Evolutionary conservation across 1,140 invertebrate species (phyloP).

Genomic region (Agrypnia vestita): DNA sequence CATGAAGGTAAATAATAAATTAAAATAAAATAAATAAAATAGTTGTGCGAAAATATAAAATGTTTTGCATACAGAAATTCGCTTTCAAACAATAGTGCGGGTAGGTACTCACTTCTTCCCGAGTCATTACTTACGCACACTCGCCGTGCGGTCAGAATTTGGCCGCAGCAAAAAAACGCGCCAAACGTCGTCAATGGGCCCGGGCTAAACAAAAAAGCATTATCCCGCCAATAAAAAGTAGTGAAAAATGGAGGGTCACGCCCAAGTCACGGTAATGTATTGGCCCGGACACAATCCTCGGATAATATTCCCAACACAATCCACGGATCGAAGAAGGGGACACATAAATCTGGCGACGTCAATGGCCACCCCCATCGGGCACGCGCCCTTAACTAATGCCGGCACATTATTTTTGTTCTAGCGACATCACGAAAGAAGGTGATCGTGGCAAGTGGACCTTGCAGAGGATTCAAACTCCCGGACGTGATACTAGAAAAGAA

Average conservation of each 20-base stretch:
- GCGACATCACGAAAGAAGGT: slow-evolving; percentile 43
- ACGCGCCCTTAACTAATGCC: slow-evolving; percentile 53
- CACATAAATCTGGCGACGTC: slow-evolving; percentile 55
- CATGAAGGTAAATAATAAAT: no score
- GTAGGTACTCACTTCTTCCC: background rate
- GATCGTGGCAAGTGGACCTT: background rate
- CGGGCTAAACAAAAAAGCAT: slow-evolving; percentile 52
- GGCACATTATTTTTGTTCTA: slow-evolving; percentile 58
- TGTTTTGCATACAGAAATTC: background rate
- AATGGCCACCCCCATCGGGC: slow-evolving; percentile 13
- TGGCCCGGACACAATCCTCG: slow-evolving; percentile 49
- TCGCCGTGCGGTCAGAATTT: slow-evolving; percentile 20
- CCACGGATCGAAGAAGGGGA: slow-evolving; percentile 49
- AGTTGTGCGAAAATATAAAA: no score
- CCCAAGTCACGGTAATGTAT: slow-evolving; percentile 57
- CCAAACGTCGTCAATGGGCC: slow-evolving; percentile 18
- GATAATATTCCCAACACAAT: slow-evolving; percentile 60
- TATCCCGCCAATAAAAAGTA: slow-evolving; percentile 60
- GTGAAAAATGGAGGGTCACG: slow-evolving; percentile 61
- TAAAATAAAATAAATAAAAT: no score
- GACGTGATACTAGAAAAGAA: no score
- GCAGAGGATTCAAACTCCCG: background rate
- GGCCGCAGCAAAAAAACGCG: slow-evolving; percentile 12
- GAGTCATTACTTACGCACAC: slow-evolving; percentile 40
- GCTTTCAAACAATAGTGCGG: no score